Percentiles rank a stretch among this genome's conserved stretches.
These are phyloP conservation scores for Napeogenes sylphis DNA, from an alignment of 2,888 invertebrate species.

Conservation along the genomic window DNA sequence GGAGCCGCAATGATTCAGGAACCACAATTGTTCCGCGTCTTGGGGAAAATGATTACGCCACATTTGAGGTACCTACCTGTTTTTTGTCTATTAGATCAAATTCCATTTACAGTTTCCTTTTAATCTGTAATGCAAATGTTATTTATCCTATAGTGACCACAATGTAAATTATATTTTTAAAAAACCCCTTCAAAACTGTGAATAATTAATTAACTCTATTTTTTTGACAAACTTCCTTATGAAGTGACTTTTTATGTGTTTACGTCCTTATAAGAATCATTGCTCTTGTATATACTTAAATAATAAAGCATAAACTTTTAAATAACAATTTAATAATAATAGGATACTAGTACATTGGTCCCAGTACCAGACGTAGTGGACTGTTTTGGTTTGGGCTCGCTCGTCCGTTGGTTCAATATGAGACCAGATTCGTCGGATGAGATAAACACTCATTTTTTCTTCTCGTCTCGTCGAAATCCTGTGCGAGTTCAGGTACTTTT, in stretches of 20 bases:
- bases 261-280: too few species aligned
- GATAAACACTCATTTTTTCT: conserved; percentile 71
- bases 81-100: not conserved
- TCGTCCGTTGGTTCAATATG: conserved; percentile 64
- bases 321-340: conserved; percentile 5
- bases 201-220: too few species aligned
- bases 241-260: too few species aligned
- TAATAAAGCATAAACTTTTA: too few species aligned
- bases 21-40: conserved; percentile 12
- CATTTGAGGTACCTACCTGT: conserved; percentile 31
- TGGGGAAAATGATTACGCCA: conserved; percentile 26
- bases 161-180: too few species aligned
- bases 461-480: conserved; percentile 61
- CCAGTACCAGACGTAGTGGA: conserved; percentile 56
- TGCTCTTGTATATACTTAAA: too few species aligned
- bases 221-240: too few species aligned
- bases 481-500: conserved; percentile 58
- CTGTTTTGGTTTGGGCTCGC: conserved; percentile 73
- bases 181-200: too few species aligned
- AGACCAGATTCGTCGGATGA: conserved; percentile 57
- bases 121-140: too few species aligned
- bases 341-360: conserved; percentile 35
- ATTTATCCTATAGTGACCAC: too few species aligned
- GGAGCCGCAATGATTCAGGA: conserved; percentile 31
- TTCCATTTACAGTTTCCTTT: too few species aligned